Base-by-base conservation (phyloP, 1,140 invertebrate genomes). In the Carposina sasakii region DNA sequence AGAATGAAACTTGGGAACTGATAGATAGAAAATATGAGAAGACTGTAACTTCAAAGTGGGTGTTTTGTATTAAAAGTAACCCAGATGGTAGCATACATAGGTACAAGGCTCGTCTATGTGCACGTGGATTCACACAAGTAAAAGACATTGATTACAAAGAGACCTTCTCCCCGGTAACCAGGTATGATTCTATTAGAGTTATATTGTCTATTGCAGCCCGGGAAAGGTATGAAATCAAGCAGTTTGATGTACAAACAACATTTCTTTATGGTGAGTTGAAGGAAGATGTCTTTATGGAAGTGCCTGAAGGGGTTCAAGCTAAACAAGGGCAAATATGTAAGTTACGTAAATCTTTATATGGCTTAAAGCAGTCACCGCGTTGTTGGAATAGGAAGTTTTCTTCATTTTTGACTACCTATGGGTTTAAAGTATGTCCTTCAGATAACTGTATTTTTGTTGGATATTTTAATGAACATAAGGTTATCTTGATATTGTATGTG, bases 61-160 rank as follows among this genome's bases (percentile, higher is more conserved):
- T 61, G n/a, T 61, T 58, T 56, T 5, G 12, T 15, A 39, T 57
- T n/a, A 44, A 55, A 30, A 58, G 10, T 19, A 10, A 48, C 36
- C 26, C 43, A 17, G 21, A 61, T 55, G 43, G 46, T 30, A 10
- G 46, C 8, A 16, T 56, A 16, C 17, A 22, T 19, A 16, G 48
- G 12, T 67, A 50, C 21, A 67, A 67, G 37, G 57, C 60, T 51
- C 52, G 64, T 17, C 43, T 63, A 34, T 67, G 64, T 59, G 57
- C 55, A n/a, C 37, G 54, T 6, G 61, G 61, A 0, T 64, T 57
- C 33, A 53, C 36, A 39, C 57, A 67, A 15, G 22, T 54, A 2
- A 51, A 64, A 60, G 78, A 57, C 1, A 43, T 85, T 15, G 82
- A 86, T 46, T 86, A 81, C 56, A 9, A 61, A 20, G 79, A 86